Base-by-base conservation (phyloP, 1,140 invertebrate species). In the Lineus longissimus region DNA sequence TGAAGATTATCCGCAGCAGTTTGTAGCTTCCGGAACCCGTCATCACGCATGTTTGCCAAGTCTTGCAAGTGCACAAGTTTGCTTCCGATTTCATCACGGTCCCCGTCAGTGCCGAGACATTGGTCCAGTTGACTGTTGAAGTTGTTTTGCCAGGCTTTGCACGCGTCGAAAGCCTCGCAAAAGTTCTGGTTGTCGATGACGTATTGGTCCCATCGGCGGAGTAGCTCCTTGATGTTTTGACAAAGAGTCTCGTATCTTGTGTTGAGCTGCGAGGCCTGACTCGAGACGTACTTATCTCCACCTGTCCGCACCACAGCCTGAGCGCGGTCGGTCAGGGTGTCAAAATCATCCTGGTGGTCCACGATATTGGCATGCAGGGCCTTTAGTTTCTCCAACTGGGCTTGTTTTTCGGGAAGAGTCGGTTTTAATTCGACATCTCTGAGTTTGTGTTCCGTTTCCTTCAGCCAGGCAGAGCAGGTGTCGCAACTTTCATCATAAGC, bases 401-500 rank as follows among this genome's bases (percentile, higher is more conserved):
- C 83, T 75, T 91, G 89, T 81, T 97, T 97, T 69, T 94, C 91
- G 17, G 85, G 74, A 17, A 93, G 82, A 11, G 89, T 91, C 15
- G 90, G 85, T 76, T 94, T 94, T 23, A 97, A 83, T 76, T 96
- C 92, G 15, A 94, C 88, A 11, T 91, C 90, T 77, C 95, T 92
- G 19, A 96, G 85, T 75, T 90, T 90, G 29, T 87, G 89, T 73
- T 97, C 94, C 0, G 91, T 90, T 66, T 93, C 90, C 68, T 92
- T 87, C 56, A 97, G 87, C 94, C 94, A 96, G n/a, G 86, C 78
- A 31, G 91, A 82, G 67, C 92, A 93, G 59, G 88, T 86, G 68
- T 96, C 93, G 72, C 91, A 90, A 62, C 92, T 83, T n/a, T 84
- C 84, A 77, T 97, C 94, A 82, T 93, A 96, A 73, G 95, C 92